Percentiles rank a stretch among this genome's conserved stretches.
Evolutionary conservation across 2,888 invertebrate species (phyloP).

Genomic region (Synergus umbraculus): DNA sequence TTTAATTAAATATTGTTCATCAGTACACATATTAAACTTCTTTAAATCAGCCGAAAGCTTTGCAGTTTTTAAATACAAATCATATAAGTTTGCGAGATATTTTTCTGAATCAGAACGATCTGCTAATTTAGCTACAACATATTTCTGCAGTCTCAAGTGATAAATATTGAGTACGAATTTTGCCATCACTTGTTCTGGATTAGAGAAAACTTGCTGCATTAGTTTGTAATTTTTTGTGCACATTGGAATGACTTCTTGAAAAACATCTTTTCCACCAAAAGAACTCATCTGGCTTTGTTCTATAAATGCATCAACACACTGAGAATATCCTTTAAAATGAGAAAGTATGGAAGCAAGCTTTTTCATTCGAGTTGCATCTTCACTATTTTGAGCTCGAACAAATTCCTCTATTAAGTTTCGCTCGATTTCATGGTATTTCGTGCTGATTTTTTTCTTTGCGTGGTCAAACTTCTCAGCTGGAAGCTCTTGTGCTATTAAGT

Average conservation of each 20-base stretch:
- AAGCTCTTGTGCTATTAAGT: slow-evolving; percentile 96
- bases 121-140: slow-evolving; percentile 88
- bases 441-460: slow-evolving; percentile 90
- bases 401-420: slow-evolving; percentile 95
- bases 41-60: slow-evolving; percentile 87
- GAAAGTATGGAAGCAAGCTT: slow-evolving; percentile 94
- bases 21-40: slow-evolving; percentile 87
- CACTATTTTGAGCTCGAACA: slow-evolving; percentile 90
- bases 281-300: slow-evolving; percentile 96
- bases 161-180: slow-evolving; percentile 98
- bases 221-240: slow-evolving; percentile 92
- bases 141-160: slow-evolving; percentile 91
- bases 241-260: slow-evolving; percentile 91
- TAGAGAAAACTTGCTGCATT: slow-evolving; percentile 93
- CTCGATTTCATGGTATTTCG: slow-evolving; percentile 94
- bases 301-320: slow-evolving; percentile 97
- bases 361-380: slow-evolving; percentile 93
- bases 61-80: slow-evolving; percentile 91
- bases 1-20: slow-evolving; percentile 87
- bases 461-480: slow-evolving; percentile 92
- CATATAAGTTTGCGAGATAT: slow-evolving; percentile 92
- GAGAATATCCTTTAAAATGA: slow-evolving; percentile 97
- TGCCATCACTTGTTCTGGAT: slow-evolving; percentile 98
- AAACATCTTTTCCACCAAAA: slow-evolving; percentile 92
- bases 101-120: slow-evolving; percentile 91